Base-by-base conservation (phyloP, 92 coral and sea anemone species). In the Phenganax subtilis region DNA sequence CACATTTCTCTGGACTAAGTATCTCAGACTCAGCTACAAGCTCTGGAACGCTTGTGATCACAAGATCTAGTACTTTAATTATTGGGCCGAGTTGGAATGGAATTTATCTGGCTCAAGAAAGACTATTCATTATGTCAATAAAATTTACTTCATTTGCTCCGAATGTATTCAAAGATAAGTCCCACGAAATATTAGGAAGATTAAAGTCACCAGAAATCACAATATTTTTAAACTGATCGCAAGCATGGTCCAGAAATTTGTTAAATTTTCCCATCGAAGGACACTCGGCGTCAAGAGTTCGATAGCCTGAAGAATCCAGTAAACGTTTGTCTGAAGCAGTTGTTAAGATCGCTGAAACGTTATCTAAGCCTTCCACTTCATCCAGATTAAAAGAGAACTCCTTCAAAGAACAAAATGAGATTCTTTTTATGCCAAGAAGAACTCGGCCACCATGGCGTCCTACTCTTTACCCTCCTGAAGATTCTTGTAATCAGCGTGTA, bases 21-120 rank as follows among this genome's bases (percentile, higher is more conserved):
- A 61, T 51, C 54, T 51, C 58, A n/a, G 84, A 58, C 74, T 63
- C 84, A 51, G 59, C 10, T 47, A 61, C 69, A 28, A 58, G 67
- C 11, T 55, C 83, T 31, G 83, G 73, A 7, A 37, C 73, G 14
- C 73, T 79, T 79, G 82, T 79, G 1, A 79, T 64, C 14, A 79
- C 60, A 6, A 79, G 83, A 47, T 79, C 83, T 63, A 79, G 56
- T 28, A 64, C 44, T 57, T 79, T 79, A 20, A 20, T 20, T 20
- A 2, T 62, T 51, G 51, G 47, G 3, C 2, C 47, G 47, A 37
- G 47, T 37, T 37, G 47, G 47, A 1, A 5, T 37, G 51, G 51
- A 66, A 15, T 64, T 64, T 64, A 64, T 25, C 7, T 64, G 70
- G 30, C 3, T 64, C 27, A 64, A 25, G 28, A 64, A 64, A 25